Conservation (phyloP, 1,140 invertebrate genomes). For the honey bee (Apis mellifera) region DNA sequence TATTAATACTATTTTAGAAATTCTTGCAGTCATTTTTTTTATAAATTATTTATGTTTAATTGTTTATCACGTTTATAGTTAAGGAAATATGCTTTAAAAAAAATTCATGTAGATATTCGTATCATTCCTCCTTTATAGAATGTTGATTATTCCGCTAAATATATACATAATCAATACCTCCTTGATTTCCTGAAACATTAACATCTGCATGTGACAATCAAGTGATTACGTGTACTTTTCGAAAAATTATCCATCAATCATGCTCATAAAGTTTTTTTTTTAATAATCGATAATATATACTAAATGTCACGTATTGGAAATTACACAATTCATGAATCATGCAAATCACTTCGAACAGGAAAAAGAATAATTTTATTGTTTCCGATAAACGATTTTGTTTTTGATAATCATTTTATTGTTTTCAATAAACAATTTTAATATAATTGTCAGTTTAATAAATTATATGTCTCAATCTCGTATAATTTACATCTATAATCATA, state of each 20-base stretch:
- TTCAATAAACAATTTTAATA: neutral
- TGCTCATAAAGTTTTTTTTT: neutral
- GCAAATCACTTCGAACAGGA: neutral
- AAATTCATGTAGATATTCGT: too few relatives aligned
- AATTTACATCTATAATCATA: too few relatives aligned
- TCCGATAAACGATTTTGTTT: neutral
- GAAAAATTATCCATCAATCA: neutral
- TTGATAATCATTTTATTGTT: neutral
- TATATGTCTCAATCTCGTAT: too few relatives aligned
- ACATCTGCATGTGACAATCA: neutral
- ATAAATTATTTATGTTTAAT: too few relatives aligned
- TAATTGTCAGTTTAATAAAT: neutral
- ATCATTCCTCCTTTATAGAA: neutral
- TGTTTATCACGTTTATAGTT: too few relatives aligned
- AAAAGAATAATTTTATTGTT: neutral
- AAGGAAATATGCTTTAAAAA: too few relatives aligned
- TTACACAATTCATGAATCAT: neutral
- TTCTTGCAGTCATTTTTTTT: too few relatives aligned
- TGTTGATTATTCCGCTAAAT: neutral
- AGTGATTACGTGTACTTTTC: neutral
- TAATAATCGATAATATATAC: neutral
- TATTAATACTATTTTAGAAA: too few relatives aligned
- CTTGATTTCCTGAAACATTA: neutral
- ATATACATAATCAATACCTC: neutral
- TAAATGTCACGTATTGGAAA: slow-evolving; percentile 14